Base-by-base conservation (phyloP, 2,797 vertebrate genomes). In the Microctenopoma lineatum region DNA sequence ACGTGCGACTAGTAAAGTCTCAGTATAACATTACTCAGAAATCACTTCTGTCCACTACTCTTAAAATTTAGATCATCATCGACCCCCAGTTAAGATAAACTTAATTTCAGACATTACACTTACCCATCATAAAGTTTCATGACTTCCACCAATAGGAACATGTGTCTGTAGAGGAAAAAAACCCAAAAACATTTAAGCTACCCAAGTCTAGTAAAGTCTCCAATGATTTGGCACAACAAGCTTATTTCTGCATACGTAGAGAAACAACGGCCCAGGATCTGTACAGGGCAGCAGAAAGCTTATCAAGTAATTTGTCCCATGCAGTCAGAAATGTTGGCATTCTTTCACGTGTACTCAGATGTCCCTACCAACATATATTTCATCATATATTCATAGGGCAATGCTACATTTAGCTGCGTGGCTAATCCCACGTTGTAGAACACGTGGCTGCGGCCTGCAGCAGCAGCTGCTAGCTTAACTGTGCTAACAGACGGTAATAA, bases 41-140 rank as follows among this genome's bases (percentile, higher is more conserved):
- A 98, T 87, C 59, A 47, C 68, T 95, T 95, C 97, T 97, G 96
- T 94, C 96, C 96, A 98, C 97, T 98, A 98, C 96, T 98, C 97
- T 96, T 92, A 80, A 0, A 21, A 47, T 39, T 54, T 57, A 34
- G 93, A 95, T 95, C 96, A 96, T 13, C 81, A 89, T 3, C 0
- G 79, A 87, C 87, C 54, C 36, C 7, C 0, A 21, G 0, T 36
- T 2, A 5, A 0, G 0, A 6, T 7, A 4, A n/a, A 0, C 21
- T 21, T 21, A 29, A 29, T 29, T 29, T 29, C 29, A 32, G 7
- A 32, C 29, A 36, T 10, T 9, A 1, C 0, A 10, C 29, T 25
- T 27, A 90, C 86, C 77, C 5, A 7, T 21, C 11, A 12, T 12
- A 38, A 2, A 1, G 0, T 1, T 2, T 0, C 1, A 0, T 0